Conservation (phyloP, 2,888 invertebrate species). For the Cataglyphis altisquamis region DNA sequence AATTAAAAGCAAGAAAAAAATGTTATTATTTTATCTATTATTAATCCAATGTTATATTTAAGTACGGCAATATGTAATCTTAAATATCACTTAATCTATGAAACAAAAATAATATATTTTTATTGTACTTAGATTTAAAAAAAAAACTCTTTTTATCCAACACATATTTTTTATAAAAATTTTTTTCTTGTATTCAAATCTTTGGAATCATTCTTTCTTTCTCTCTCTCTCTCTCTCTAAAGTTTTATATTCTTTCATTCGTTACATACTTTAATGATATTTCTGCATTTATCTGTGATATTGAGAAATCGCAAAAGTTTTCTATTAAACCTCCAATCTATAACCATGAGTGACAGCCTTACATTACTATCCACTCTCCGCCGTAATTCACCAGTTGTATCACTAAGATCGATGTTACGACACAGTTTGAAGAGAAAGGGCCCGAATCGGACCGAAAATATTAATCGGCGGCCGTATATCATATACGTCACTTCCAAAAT, state of each 20-base stretch:
- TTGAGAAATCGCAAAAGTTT: neutral
- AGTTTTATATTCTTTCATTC: neutral
- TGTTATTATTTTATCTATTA: neutral
- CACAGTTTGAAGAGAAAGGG: neutral
- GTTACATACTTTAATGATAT: neutral
- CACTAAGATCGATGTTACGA: slow-evolving; percentile 20
- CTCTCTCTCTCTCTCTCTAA: neutral
- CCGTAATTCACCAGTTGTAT: neutral
- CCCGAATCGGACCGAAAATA: neutral
- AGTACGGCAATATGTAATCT: neutral
- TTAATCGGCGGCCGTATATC: neutral
- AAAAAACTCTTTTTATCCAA: neutral
- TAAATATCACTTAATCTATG: neutral
- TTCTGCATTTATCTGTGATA: neutral
- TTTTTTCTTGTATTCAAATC: neutral
- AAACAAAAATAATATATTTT: neutral
- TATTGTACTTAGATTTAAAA: neutral
- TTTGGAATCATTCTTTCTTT: neutral
- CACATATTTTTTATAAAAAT: neutral
- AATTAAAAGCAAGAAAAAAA: neutral
- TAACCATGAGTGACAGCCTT: slow-evolving; percentile 32
- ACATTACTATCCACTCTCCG: slow-evolving; percentile 4
- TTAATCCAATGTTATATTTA: neutral
- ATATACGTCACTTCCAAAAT: neutral
- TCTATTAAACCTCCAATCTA: neutral